These are phyloP conservation scores for Drosophila pallidifrons DNA, from an alignment of 1,140 invertebrate genomes.

Conservation along the genomic window DNA sequence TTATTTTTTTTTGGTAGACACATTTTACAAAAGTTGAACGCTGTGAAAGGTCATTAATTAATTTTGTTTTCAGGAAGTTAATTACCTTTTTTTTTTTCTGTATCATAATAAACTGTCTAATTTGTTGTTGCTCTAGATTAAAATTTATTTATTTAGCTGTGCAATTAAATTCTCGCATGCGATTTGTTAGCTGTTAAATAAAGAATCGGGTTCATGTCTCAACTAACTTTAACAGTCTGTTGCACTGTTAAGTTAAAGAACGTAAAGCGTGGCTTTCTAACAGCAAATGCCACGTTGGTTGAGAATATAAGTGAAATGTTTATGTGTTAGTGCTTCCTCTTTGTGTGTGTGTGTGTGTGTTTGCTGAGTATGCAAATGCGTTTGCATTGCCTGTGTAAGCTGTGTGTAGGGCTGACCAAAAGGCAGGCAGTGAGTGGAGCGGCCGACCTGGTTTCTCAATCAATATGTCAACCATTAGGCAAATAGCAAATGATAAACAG, in stretches of 20 bases:
- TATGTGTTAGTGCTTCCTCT: not conserved
- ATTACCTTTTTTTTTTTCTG: no score
- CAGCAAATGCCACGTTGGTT: conserved; percentile 2
- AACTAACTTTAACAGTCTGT: conserved; percentile 33
- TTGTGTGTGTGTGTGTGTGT: conserved; percentile 5
- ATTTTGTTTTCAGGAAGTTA: no score
- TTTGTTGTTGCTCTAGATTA: not conserved
- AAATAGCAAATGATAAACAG: conserved; percentile 44
- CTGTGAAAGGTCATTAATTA: no score
- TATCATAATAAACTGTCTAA: no score
- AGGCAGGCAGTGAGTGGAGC: not conserved
- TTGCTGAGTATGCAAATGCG: conserved; percentile 25
- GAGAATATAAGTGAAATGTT: not conserved
- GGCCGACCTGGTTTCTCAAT: conserved; percentile 52
- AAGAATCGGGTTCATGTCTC: conserved; percentile 41
- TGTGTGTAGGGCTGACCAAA: not conserved
- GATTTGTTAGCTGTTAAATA: not conserved
- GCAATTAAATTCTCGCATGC: conserved; percentile 47
- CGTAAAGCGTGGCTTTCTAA: conserved; percentile 1
- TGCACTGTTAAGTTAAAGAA: conserved; percentile 12
- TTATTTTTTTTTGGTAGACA: no score
- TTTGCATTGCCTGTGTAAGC: not conserved
- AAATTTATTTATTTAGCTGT: not conserved
- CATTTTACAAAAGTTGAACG: no score
- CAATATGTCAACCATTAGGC: conserved; percentile 47